These are phyloP conservation scores for Acipenser transmontanus DNA, from an alignment of 2,797 vertebrate species.

Conservation along the genomic window DNA sequence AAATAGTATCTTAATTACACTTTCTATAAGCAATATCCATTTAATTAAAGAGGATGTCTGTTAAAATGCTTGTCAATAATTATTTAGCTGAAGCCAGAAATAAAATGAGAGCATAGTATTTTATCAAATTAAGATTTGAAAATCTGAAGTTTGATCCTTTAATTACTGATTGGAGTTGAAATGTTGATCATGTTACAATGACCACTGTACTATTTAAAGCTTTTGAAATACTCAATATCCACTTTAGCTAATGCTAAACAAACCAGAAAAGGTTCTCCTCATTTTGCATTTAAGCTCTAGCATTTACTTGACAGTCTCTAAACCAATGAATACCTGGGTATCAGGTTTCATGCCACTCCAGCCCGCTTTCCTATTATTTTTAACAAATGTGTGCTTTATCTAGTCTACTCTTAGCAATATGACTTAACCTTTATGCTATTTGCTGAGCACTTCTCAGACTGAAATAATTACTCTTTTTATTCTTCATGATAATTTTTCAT, in stretches of 20 bases:
- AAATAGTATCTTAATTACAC: slow-evolving; percentile 9
- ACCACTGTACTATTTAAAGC: slow-evolving; percentile 16
- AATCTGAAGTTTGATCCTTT: slow-evolving; percentile 30
- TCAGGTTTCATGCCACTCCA: background rate
- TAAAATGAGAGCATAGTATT: slow-evolving; percentile 28
- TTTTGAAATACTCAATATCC: slow-evolving; percentile 18
- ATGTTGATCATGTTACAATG: slow-evolving; percentile 31
- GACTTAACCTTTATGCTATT: background rate
- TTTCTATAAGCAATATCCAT: slow-evolving; percentile 7
- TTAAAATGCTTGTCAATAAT: slow-evolving; percentile 28
- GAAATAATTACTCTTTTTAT: slow-evolving; percentile 20
- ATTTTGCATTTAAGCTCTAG: no score
- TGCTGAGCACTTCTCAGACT: slow-evolving; percentile 9
- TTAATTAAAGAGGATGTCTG: background rate
- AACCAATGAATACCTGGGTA: background rate
- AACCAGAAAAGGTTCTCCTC: background rate
- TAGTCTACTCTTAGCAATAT: background rate
- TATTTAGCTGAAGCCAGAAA: slow-evolving; percentile 29
- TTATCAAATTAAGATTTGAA: slow-evolving; percentile 33
- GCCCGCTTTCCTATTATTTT: background rate
- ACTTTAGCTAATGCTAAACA: slow-evolving; percentile 36
- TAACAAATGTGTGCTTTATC: background rate
- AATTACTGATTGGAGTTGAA: slow-evolving; percentile 37
- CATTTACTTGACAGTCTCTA: background rate
- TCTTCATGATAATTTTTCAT: slow-evolving; percentile 21